Evolutionary conservation across 2,888 invertebrate genomes (phyloP).

Genomic region (Odiellus spinosus): DNA sequence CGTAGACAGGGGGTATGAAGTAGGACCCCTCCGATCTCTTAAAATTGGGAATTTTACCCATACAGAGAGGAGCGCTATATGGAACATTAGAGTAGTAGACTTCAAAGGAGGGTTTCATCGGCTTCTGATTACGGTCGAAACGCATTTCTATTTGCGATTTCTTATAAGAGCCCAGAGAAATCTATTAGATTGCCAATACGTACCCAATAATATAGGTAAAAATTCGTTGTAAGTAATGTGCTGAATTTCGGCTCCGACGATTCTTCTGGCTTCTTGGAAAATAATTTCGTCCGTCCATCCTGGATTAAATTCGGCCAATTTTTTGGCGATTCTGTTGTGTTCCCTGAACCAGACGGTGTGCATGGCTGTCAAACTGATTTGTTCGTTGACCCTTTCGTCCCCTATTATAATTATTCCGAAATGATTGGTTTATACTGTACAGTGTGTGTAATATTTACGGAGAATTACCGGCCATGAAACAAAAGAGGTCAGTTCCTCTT

Average conservation of each 20-base stretch:
- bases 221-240: conserved; percentile 74
- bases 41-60: too few species aligned
- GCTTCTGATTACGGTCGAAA: too few species aligned
- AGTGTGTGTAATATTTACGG: too few species aligned
- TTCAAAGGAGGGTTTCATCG: too few species aligned
- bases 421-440: too few species aligned
- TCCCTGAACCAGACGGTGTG: conserved; percentile 70
- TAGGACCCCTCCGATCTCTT: too few species aligned
- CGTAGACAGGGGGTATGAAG: too few species aligned
- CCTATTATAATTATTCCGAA: too few species aligned
- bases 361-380: conserved; percentile 66
- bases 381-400: conserved; percentile 70
- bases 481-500: background rate
- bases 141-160: background rate
- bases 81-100: too few species aligned
- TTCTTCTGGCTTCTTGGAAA: conserved; percentile 59
- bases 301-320: conserved; percentile 47
- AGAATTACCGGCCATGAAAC: background rate
- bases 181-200: too few species aligned
- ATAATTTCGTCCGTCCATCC: conserved; percentile 60
- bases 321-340: conserved; percentile 57
- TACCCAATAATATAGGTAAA: conserved; percentile 54
- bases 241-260: conserved; percentile 67
- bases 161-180: too few species aligned
- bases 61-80: too few species aligned